Base-by-base conservation (phyloP, 23 tunicate species). In the Clavelina lepadiformis region DNA sequence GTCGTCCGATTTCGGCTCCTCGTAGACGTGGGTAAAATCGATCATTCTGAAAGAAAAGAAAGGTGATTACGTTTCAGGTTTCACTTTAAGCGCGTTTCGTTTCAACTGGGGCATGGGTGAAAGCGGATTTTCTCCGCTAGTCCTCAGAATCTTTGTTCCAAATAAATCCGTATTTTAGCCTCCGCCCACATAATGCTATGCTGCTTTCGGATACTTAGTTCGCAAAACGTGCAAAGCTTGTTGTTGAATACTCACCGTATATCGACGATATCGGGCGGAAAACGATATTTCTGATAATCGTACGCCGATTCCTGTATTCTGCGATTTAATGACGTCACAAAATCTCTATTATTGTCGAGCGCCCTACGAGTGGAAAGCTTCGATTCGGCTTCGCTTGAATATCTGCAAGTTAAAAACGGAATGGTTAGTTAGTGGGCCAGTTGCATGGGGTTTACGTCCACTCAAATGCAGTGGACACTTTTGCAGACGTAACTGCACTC, bases 11-110 rank as follows among this genome's bases (percentile, higher is more conserved):
- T 57, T 33, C 19, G 70, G 73, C 13, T 84, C 88, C 46, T 84
- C 94, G 33, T 65, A 93, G 5, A 93, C 94, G 86, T 93, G 98
- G 20, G 98, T 83, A 51, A 93, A 93, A 46, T 93, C 98, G 32
- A 93, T 93, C 94, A 93, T 84, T 35, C 98, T 89, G 73, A 30
- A 65, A 63, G 35, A 36, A 6, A 58, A 24, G 31, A 58, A 52
- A n/a, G n/a, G n/a, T n/a, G n/a, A n/a, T n/a, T n/a, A n/a, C n/a
- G n/a, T n/a, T n/a, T n/a, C n/a, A n/a, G n/a, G n/a, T n/a, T n/a
- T n/a, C n/a, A n/a, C n/a, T n/a, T n/a, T n/a, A n/a, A n/a, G n/a
- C n/a, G n/a, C n/a, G n/a, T n/a, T n/a, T n/a, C n/a, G n/a, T n/a
- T n/a, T n/a, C n/a, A n/a, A n/a, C n/a, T n/a, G n/a, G n/a, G n/a